Percentiles rank a stretch among this genome's conserved stretches.
Evolutionary conservation across 2,113 vertebrate species (phyloP).

Genomic region (Dasypus novemcinctus): DNA sequence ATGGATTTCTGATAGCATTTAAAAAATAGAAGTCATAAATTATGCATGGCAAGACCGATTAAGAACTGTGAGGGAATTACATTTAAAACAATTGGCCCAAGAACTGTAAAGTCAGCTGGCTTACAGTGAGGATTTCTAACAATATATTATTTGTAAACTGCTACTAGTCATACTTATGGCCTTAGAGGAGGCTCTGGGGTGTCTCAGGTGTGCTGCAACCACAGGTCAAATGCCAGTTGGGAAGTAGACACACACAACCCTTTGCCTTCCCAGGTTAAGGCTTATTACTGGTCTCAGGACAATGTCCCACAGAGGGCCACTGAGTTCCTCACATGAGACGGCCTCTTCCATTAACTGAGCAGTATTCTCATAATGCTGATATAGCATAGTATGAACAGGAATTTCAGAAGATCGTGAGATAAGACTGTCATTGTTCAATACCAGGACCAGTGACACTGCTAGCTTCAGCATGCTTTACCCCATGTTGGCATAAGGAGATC

Average conservation of each 20-base stretch:
- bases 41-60: conserved; percentile 77
- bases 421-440: not conserved
- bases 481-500: not conserved
- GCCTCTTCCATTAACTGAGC: too few relatives aligned
- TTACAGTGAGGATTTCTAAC: conserved; percentile 73
- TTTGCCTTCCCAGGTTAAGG: too few relatives aligned
- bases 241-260: not conserved
- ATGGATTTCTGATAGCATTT: conserved; percentile 78
- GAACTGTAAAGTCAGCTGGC: conserved; percentile 75
- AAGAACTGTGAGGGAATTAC: conserved; percentile 59
- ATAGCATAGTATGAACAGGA: not conserved
- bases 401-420: not conserved
- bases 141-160: conserved; percentile 44
- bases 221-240: not conserved
- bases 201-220: not conserved
- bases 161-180: not conserved
- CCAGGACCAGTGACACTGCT: not conserved
- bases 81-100: conserved; percentile 73
- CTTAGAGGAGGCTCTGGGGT: not conserved
- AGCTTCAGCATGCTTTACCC: not conserved
- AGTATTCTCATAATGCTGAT: not conserved
- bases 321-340: not conserved
- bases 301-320: not conserved
- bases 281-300: not conserved
- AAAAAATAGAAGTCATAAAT: conserved; percentile 78